Conservation (phyloP, 2,888 invertebrate genomes). For the Xanthia icteritia region DNA sequence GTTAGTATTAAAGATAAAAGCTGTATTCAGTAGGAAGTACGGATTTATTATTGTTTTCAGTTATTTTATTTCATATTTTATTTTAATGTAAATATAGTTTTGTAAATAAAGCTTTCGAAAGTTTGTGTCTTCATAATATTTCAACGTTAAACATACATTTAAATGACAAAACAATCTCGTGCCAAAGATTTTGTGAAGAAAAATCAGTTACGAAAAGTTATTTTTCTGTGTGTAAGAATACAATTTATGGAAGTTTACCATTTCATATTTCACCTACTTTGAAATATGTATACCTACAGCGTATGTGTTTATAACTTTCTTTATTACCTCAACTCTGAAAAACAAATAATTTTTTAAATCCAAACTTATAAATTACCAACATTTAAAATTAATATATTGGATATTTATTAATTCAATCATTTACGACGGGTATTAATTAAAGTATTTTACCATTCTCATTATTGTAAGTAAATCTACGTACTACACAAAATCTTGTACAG, state of each 20-base stretch:
- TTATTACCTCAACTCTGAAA: constrained; percentile 23
- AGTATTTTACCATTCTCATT: constrained; percentile 64
- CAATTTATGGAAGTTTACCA: constrained; percentile 49
- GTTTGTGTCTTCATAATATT: constrained; percentile 41
- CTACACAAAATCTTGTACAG: constrained; percentile 75
- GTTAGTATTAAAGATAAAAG: constrained; percentile 22
- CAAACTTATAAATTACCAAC: constrained; percentile 16
- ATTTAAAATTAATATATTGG: constrained; percentile 45
- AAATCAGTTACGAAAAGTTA: constrained; percentile 52
- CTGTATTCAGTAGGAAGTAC: constrained; percentile 33
- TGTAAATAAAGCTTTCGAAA: constrained; percentile 59
- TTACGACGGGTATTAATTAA: constrained; percentile 67
- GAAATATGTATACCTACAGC: constrained; percentile 6
- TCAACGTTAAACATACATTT: constrained; percentile 47
- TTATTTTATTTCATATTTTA: constrained; percentile 56
- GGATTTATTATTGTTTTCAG: constrained; percentile 47
- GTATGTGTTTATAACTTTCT: constrained; percentile 17
- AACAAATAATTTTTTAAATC: neutral
- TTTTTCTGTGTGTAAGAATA: constrained; percentile 39
- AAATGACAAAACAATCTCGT: constrained; percentile 62
- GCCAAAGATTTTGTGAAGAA: constrained; percentile 70
- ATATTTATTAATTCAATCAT: constrained; percentile 59
- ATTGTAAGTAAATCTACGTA: constrained; percentile 48
- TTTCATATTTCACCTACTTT: constrained; percentile 37
- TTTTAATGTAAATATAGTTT: constrained; percentile 61